These are phyloP conservation scores for Microplitis deprimator DNA, from an alignment of 2,888 invertebrate genomes.

Conservation along the genomic window DNA sequence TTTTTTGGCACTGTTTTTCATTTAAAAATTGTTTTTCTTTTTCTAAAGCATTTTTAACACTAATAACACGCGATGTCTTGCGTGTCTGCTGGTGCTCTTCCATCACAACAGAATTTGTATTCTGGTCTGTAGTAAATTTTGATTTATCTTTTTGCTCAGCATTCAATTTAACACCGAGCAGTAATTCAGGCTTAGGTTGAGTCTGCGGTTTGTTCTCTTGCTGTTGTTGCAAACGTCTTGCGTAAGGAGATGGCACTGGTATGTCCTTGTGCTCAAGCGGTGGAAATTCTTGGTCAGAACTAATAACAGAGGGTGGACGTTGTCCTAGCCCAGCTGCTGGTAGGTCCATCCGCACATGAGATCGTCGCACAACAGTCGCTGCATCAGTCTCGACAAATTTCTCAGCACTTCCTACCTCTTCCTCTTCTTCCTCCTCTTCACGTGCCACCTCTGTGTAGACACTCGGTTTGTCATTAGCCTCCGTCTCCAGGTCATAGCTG, in stretches of 20 bases:
- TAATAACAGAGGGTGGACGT: slow-evolving; percentile 79
- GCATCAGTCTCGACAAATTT: slow-evolving; percentile 65
- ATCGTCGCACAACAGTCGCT: slow-evolving; percentile 66
- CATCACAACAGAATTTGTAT: slow-evolving; percentile 46
- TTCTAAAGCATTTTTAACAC: slow-evolving; percentile 54
- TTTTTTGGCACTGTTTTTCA: slow-evolving; percentile 56
- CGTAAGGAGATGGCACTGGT: slow-evolving; percentile 62
- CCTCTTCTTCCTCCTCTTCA: slow-evolving; percentile 46
- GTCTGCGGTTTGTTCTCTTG: slow-evolving; percentile 45
- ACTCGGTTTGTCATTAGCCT: slow-evolving; percentile 60
- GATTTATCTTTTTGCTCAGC: slow-evolving; percentile 56
- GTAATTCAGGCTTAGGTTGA: slow-evolving; percentile 42
- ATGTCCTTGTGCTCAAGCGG: slow-evolving; percentile 64
- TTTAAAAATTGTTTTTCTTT: slow-evolving; percentile 51
- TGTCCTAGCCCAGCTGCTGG: slow-evolving; percentile 78
- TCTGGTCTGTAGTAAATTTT: slow-evolving; percentile 57
- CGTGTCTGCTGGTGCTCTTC: slow-evolving; percentile 49
- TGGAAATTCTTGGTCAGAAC: slow-evolving; percentile 70
- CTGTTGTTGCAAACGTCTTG: slow-evolving; percentile 55
- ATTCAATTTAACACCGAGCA: slow-evolving; percentile 41
- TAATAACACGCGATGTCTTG: slow-evolving; percentile 43
- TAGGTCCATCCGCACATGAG: slow-evolving; percentile 76
- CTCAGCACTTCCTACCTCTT: slow-evolving; percentile 52
- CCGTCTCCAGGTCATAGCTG: slow-evolving; percentile 66
- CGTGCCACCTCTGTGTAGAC: slow-evolving; percentile 59